phyloP scores from a whole-genome alignment of 2,113 vertebrate species.

The Chionodraco myersi region DNA sequence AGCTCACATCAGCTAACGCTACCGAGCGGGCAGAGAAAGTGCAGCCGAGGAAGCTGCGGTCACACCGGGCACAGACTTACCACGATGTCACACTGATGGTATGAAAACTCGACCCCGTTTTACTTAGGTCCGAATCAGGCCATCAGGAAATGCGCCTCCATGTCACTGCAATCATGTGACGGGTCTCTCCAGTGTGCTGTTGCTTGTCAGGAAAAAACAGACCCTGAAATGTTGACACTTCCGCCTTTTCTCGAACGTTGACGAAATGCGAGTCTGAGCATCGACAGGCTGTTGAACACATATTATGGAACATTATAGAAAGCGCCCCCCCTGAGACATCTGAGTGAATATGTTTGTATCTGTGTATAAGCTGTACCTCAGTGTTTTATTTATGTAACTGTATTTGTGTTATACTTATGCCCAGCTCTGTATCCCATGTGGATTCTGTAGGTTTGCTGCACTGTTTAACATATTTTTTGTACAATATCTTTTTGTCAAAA shows the following conservation, averaged over 20 bases:
- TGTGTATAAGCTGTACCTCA: too few species aligned
- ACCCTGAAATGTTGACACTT: constrained; percentile 56
- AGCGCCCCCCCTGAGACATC: too few species aligned
- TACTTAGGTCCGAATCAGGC: neutral
- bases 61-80: constrained; percentile 1
- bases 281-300: too few species aligned
- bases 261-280: constrained; percentile 30
- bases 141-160: constrained; percentile 20
- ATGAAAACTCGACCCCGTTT: neutral
- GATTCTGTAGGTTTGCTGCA: too few species aligned
- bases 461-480: neutral
- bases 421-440: too few species aligned
- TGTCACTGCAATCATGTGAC: constrained; percentile 41
- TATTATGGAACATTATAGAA: too few species aligned
- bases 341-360: too few species aligned
- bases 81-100: neutral
- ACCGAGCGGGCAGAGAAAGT: constrained; percentile 6
- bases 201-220: constrained; percentile 34
- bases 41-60: neutral
- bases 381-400: too few species aligned
- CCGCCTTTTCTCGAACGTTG: constrained; percentile 66
- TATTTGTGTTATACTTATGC: too few species aligned
- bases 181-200: neutral
- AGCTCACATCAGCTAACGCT: constrained; percentile 28
- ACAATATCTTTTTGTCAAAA: neutral